Evolutionary conservation across 2,113 vertebrate species (phyloP).

Genomic region (Ancistrus triradiatus): DNA sequence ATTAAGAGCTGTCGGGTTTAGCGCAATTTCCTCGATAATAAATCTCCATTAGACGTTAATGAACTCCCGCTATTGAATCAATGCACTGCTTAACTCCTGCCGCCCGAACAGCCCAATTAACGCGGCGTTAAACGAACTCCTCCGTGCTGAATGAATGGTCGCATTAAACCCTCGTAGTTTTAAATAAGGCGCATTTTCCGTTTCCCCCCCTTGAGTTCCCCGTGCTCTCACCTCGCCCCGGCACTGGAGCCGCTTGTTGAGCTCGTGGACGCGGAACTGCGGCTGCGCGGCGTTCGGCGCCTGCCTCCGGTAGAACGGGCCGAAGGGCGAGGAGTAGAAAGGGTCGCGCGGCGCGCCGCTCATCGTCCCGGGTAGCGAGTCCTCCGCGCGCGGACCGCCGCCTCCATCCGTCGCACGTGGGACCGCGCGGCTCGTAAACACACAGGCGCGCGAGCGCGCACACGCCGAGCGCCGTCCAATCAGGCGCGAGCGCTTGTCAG

Average conservation of each 20-base stretch:
- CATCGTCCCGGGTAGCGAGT: conserved; percentile 45
- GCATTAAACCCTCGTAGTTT: no score
- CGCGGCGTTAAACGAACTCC: no score
- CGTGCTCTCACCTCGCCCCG: conserved; percentile 85
- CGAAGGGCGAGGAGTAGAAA: conserved; percentile 35
- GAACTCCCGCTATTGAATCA: no score
- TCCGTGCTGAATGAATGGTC: no score
- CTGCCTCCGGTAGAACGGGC: conserved; percentile 80
- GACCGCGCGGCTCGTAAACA: conserved; percentile 41
- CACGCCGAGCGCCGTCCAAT: not conserved
- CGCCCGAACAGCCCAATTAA: no score
- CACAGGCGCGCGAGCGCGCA: conserved; percentile 22
- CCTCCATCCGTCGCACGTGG: conserved; percentile 42
- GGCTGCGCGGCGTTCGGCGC: conserved; percentile 97
- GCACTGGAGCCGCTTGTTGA: conserved; percentile 97
- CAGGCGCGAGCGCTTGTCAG: no score
- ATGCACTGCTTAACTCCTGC: no score
- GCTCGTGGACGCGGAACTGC: conserved; percentile 98
- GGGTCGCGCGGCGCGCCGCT: conserved; percentile 44
- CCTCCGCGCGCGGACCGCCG: conserved; percentile 35
- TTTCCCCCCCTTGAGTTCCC: no score
- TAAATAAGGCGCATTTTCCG: no score
- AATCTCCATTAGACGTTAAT: no score
- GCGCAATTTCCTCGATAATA: no score
- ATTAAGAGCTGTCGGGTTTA: no score